phyloP scores from a whole-genome alignment of 2,113 vertebrate genomes.

The Ceyx cyanopectus region DNA sequence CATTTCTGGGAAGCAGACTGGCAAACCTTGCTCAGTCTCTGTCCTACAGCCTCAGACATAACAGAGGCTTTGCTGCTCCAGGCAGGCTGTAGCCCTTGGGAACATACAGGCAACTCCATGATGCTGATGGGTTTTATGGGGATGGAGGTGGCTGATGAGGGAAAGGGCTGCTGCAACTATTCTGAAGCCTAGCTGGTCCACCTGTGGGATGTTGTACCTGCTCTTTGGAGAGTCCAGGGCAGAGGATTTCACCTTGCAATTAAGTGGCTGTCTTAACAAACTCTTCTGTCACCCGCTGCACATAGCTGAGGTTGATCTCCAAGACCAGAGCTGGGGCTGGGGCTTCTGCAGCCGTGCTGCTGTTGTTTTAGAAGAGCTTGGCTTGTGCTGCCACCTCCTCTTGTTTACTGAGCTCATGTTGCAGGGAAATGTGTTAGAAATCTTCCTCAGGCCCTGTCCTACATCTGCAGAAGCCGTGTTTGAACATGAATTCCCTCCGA shows the following conservation, averaged over 20 bases:
- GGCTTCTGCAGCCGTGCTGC: background rate
- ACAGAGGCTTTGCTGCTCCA: background rate
- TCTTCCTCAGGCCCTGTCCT: background rate
- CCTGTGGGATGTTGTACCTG: background rate
- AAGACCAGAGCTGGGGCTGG: background rate
- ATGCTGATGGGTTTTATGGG: background rate
- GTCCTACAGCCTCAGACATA: background rate
- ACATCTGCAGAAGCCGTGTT: background rate
- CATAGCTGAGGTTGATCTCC: background rate
- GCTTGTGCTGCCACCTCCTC: background rate
- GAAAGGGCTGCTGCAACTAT: background rate
- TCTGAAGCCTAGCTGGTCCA: rapidly evolving
- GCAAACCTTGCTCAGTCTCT: background rate
- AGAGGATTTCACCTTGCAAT: background rate
- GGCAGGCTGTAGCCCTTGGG: background rate
- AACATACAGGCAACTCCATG: rapidly evolving
- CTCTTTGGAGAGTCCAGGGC: background rate
- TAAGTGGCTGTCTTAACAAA: background rate
- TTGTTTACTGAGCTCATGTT: background rate
- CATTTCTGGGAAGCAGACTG: background rate
- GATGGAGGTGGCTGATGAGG: background rate
- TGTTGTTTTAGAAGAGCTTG: background rate
- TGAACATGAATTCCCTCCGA: background rate
- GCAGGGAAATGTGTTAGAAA: background rate
- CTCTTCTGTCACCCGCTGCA: background rate